Evolutionary conservation across 2,888 invertebrate genomes (phyloP).

Genomic region (Trichopoda pennipes): DNA sequence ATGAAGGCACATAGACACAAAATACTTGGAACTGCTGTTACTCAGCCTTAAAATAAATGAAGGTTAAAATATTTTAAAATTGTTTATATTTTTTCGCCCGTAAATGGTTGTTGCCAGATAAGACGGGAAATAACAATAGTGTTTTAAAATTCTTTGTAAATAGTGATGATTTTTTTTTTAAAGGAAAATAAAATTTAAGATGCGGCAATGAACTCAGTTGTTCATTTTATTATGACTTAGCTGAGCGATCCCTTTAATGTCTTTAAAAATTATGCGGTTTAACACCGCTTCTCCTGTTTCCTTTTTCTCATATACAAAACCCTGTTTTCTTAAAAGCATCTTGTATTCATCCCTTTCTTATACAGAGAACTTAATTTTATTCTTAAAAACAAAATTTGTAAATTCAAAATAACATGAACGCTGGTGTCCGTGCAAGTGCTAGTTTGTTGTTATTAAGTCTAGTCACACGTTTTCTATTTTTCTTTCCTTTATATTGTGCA

Average conservation of each 20-base stretch:
- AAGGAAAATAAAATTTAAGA: too few species aligned
- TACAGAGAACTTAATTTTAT: constrained; percentile 1
- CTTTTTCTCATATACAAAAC: background rate
- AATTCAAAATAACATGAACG: background rate
- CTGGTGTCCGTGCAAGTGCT: background rate
- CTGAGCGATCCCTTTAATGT: background rate
- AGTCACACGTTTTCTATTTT: constrained; percentile 52
- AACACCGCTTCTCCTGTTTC: constrained; percentile 13
- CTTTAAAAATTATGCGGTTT: background rate
- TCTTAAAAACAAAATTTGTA: background rate
- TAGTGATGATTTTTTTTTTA: background rate
- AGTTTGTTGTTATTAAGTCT: constrained; percentile 48
- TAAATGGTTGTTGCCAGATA: too few species aligned
- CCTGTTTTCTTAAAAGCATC: background rate
- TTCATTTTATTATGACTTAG: background rate
- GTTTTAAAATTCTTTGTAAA: too few species aligned
- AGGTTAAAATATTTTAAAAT: background rate
- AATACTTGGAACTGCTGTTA: background rate
- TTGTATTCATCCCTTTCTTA: background rate
- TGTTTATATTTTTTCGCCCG: background rate
- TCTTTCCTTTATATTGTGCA: constrained; percentile 39
- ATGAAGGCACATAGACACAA: background rate
- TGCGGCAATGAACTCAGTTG: too few species aligned
- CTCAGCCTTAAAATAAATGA: background rate
- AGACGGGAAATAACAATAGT: too few species aligned